Conservation (phyloP, 1,140 invertebrate genomes). For the Zaprionus tsacasi region DNA sequence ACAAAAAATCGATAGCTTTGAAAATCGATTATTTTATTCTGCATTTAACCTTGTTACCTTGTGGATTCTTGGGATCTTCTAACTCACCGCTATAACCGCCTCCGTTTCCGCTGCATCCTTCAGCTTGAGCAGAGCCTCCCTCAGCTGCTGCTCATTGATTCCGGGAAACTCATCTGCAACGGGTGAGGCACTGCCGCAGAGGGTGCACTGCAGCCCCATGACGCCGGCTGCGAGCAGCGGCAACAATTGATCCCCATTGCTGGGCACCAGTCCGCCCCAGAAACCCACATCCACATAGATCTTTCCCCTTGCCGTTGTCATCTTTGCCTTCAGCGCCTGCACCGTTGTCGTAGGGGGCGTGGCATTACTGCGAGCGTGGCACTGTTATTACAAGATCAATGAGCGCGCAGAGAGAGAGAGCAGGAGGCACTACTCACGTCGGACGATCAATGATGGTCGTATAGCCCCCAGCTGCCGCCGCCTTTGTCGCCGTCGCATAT, state of each 20-base stretch:
- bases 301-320: slow-evolving; percentile 86
- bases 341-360: slow-evolving; percentile 89
- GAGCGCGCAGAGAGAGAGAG: not conserved
- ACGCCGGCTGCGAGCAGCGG: slow-evolving; percentile 88
- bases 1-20: no score
- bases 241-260: slow-evolving; percentile 85
- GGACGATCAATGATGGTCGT: slow-evolving; percentile 91
- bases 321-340: slow-evolving; percentile 87
- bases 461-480: slow-evolving; percentile 89
- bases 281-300: slow-evolving; percentile 90
- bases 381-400: slow-evolving; percentile 33
- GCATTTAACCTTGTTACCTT: not conserved
- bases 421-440: slow-evolving; percentile 85
- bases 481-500: slow-evolving; percentile 88
- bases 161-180: slow-evolving; percentile 72
- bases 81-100: slow-evolving; percentile 60
- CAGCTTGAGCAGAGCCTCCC: slow-evolving; percentile 38
- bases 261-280: slow-evolving; percentile 90
- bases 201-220: slow-evolving; percentile 90
- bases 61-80: no score
- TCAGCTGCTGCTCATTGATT: slow-evolving; percentile 85
- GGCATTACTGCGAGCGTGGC: slow-evolving; percentile 86
- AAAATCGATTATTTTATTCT: slow-evolving; percentile 11
- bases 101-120: slow-evolving; percentile 50
- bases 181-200: slow-evolving; percentile 86